A percentile compares a stretch with the other conserved stretches of the same genome.
These are phyloP conservation scores for Torymus auratus DNA, from an alignment of 2,888 invertebrate species.

Conservation along the genomic window DNA sequence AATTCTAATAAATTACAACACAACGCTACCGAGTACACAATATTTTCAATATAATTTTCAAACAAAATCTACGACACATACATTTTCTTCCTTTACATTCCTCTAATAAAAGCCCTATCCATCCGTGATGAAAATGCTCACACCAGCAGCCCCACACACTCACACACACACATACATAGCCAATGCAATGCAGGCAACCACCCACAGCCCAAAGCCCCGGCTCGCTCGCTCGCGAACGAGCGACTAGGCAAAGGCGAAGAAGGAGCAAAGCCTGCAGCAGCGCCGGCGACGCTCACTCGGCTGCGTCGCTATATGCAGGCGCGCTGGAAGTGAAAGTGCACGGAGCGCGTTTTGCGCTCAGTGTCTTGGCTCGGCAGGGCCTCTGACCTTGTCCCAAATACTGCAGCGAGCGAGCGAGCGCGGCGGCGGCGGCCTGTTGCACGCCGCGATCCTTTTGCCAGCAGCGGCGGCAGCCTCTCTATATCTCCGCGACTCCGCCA, in stretches of 20 bases:
- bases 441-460: slow-evolving; percentile 36
- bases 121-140: too few species aligned
- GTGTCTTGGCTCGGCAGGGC: slow-evolving; percentile 72
- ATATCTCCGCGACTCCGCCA: neutral
- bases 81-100: too few species aligned
- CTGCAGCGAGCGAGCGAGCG: slow-evolving; percentile 60
- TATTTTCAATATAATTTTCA: too few species aligned
- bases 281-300: neutral
- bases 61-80: too few species aligned
- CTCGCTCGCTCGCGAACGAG: too few species aligned
- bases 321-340: slow-evolving; percentile 74
- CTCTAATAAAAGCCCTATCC: too few species aligned
- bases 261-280: slow-evolving; percentile 29
- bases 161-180: too few species aligned
- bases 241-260: slow-evolving; percentile 2
- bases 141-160: too few species aligned
- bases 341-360: slow-evolving; percentile 62
- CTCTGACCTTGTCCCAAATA: slow-evolving; percentile 78
- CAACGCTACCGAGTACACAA: too few species aligned
- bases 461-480: slow-evolving; percentile 6
- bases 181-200: too few species aligned
- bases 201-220: too few species aligned
- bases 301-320: neutral
- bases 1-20: too few species aligned
- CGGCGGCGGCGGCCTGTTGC: slow-evolving; percentile 27